A percentile compares a stretch with the other conserved stretches of the same genome.
Conservation (phyloP, 2,888 invertebrate species). For the Andrena marginata region DNA sequence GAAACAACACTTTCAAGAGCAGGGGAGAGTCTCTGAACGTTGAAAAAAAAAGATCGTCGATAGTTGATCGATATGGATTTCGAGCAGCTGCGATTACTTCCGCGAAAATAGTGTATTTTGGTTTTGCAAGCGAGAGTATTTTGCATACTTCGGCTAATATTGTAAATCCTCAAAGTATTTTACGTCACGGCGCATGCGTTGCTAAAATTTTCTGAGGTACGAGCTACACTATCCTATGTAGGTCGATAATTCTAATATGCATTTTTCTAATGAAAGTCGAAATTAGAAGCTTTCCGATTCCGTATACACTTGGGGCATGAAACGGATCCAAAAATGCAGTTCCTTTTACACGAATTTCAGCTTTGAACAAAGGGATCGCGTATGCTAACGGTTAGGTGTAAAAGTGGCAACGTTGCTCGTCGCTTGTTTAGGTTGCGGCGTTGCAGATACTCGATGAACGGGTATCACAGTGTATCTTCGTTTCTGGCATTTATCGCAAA, state of each 20-base stretch:
- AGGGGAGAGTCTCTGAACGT: not conserved
- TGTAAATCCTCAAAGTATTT: slow-evolving; percentile 50
- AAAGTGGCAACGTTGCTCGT: slow-evolving; percentile 76
- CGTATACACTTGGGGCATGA: not conserved
- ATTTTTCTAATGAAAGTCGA: slow-evolving; percentile 17
- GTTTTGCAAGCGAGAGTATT: slow-evolving; percentile 36
- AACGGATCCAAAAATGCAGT: not conserved
- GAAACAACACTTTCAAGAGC: slow-evolving; percentile 6
- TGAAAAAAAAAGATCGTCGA: not conserved
- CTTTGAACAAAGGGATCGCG: slow-evolving; percentile 12
- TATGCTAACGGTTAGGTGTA: slow-evolving; percentile 51
- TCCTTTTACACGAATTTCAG: slow-evolving; percentile 13
- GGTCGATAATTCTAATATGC: slow-evolving; percentile 55
- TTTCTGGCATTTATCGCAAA: slow-evolving; percentile 69
- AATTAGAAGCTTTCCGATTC: not conserved
- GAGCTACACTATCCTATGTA: slow-evolving; percentile 26
- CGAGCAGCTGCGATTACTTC: not conserved
- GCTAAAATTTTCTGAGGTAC: slow-evolving; percentile 31
- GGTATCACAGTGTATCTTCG: slow-evolving; percentile 71
- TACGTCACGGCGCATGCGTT: slow-evolving; percentile 60
- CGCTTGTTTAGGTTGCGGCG: slow-evolving; percentile 77
- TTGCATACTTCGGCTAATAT: slow-evolving; percentile 57
- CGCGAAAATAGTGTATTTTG: slow-evolving; percentile 25
- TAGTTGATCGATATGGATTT: slow-evolving; percentile 15
- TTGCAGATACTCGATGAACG: slow-evolving; percentile 74